phyloP scores from a whole-genome alignment of 2,113 vertebrate species.

The Nyctibius bracteatus region DNA sequence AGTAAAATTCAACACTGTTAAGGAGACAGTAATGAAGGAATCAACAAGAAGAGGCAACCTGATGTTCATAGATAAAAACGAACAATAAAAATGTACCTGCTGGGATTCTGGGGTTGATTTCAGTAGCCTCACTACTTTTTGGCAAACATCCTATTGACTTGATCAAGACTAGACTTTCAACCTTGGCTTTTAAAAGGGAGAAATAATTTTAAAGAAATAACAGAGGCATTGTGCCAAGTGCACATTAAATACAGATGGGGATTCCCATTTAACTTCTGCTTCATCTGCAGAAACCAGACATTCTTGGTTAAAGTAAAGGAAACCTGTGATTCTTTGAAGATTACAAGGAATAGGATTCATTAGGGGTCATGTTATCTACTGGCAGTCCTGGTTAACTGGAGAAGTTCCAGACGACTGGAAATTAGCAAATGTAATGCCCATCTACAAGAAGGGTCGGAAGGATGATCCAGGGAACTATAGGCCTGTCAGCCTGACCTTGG shows the following conservation, averaged over 20 bases:
- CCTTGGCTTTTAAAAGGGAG: neutral
- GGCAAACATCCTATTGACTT: neutral
- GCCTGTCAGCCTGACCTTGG: no score
- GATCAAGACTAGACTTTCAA: neutral
- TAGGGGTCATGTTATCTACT: neutral
- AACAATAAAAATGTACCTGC: neutral
- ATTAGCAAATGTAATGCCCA: no score
- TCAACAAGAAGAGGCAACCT: neutral
- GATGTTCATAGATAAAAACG: neutral
- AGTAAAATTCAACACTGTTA: neutral
- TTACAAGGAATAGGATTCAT: neutral
- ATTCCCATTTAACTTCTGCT: constrained; percentile 13
- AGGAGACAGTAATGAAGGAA: neutral
- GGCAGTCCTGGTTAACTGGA: no score
- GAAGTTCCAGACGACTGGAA: no score
- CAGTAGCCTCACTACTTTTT: neutral
- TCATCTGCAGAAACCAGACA: neutral
- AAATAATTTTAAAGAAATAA: constrained; percentile 34
- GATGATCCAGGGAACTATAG: no score
- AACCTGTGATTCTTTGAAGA: neutral
- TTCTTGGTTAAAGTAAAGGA: neutral
- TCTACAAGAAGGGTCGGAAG: no score
- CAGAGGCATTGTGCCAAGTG: neutral
- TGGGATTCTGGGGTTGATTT: neutral
- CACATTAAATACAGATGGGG: constrained; percentile 17